Percentiles rank a stretch among this genome's conserved stretches.
Evolutionary conservation across 2,888 invertebrate species (phyloP).

Genomic region (Himalopsyche kuldschensis): DNA sequence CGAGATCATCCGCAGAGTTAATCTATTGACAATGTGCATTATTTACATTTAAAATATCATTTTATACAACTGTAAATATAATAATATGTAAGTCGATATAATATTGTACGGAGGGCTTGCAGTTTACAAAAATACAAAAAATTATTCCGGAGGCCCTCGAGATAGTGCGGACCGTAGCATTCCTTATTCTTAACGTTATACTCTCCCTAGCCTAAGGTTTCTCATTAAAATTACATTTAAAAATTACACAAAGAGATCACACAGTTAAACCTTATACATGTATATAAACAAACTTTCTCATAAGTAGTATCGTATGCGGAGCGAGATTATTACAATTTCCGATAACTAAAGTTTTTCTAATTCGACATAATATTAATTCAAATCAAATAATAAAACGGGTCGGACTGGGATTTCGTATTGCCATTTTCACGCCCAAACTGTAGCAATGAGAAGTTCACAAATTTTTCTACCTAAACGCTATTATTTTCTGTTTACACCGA

Average conservation of each 20-base stretch:
- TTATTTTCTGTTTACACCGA: slow-evolving; percentile 37
- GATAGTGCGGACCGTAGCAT: slow-evolving; percentile 17
- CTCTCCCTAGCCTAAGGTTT: slow-evolving; percentile 34
- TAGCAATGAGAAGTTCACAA: slow-evolving; percentile 30
- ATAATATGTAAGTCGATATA: slow-evolving; percentile 38
- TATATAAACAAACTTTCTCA: slow-evolving; percentile 40
- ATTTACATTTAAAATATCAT: slow-evolving; percentile 38
- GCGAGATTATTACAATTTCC: slow-evolving; percentile 32
- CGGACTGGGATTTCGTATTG: slow-evolving; percentile 29
- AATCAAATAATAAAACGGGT: slow-evolving; percentile 15
- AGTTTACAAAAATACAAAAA: slow-evolving; percentile 40
- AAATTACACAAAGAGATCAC: slow-evolving; percentile 41
- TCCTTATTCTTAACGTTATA: slow-evolving; percentile 35
- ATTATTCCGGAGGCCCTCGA: slow-evolving; percentile 36
- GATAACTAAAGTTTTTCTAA: slow-evolving; percentile 31
- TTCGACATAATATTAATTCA: slow-evolving; percentile 19
- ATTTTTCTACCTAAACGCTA: slow-evolving; percentile 39
- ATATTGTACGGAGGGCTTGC: slow-evolving; percentile 40
- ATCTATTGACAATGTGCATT: slow-evolving; percentile 25
- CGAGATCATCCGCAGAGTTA: neutral
- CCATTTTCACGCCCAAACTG: slow-evolving; percentile 23
- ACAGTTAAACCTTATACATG: slow-evolving; percentile 39
- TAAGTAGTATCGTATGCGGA: slow-evolving; percentile 39
- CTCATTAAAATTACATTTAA: slow-evolving; percentile 37
- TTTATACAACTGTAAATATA: slow-evolving; percentile 39